phyloP scores from a whole-genome alignment of 2,797 vertebrate species.

The Micromesistius poutassou region DNA sequence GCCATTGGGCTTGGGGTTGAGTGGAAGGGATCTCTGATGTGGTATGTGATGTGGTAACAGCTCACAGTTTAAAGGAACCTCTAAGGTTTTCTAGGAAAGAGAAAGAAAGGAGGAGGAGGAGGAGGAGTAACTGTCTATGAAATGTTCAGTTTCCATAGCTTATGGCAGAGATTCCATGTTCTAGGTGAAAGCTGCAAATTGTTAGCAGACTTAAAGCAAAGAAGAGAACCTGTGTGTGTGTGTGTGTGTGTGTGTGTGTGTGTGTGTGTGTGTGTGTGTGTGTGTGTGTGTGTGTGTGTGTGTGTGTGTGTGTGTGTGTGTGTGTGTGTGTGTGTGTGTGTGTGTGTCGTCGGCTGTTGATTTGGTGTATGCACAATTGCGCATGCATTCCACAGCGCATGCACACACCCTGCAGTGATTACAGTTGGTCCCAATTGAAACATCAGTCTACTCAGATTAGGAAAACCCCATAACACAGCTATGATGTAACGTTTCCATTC shows the following conservation, averaged over 20 bases:
- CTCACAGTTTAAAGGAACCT: not conserved
- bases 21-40: not conserved
- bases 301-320: not conserved
- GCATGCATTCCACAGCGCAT: not conserved
- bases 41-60: not conserved
- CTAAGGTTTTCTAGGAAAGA: not conserved
- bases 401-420: not conserved
- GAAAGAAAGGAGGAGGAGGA: not conserved
- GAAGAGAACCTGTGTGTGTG: constrained; percentile 6
- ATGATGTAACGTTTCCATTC: constrained; percentile 29
- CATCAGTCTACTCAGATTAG: constrained; percentile 16
- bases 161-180: constrained; percentile 21
- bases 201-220: not conserved
- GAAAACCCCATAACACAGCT: constrained; percentile 22
- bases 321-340: not conserved
- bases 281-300: not conserved
- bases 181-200: constrained; percentile 15
- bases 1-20: not conserved
- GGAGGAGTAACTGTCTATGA: not conserved
- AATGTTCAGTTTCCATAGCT: constrained; percentile 18
- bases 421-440: constrained; percentile 16
- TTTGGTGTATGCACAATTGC: not conserved
- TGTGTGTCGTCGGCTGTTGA: not conserved
- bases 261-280: not conserved
- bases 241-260: not conserved